These are phyloP conservation scores for Hesperophylax magnus DNA, from an alignment of 1,140 invertebrate genomes.

Conservation along the genomic window DNA sequence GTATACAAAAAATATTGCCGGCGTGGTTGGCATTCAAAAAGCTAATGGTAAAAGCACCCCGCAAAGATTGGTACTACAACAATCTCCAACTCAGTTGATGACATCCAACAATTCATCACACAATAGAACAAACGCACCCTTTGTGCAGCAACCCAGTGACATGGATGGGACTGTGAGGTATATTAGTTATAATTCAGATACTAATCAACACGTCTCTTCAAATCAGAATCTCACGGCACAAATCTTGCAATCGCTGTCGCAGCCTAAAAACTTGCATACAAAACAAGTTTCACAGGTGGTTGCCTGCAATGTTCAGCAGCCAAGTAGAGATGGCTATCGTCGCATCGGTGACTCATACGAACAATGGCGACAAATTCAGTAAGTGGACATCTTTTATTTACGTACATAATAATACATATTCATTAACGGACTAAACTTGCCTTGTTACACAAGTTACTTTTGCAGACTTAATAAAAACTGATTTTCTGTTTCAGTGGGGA, in stretches of 20 bases:
- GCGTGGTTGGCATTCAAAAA: conserved; percentile 40
- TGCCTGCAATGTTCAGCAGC: neutral
- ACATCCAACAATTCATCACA: conserved; percentile 64
- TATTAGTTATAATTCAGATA: conserved; percentile 64
- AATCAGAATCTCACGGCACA: conserved; percentile 69
- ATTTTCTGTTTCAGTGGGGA: conserved; percentile 67
- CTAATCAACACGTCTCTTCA: conserved; percentile 62
- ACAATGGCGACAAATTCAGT: conserved; percentile 49
- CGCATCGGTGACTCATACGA: neutral
- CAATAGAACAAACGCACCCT: conserved; percentile 64
- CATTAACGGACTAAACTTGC: no score
- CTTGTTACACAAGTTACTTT: neutral
- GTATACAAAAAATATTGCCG: conserved; percentile 35
- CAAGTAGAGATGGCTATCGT: neutral
- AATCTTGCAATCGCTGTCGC: conserved; percentile 67
- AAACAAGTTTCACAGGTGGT: neutral
- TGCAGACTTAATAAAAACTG: conserved; percentile 1
- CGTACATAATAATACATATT: no score
- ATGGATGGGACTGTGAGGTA: conserved; percentile 62
- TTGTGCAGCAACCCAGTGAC: conserved; percentile 65
- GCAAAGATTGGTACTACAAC: conserved; percentile 64
- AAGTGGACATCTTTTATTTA: conserved; percentile 23
- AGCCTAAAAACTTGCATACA: conserved; percentile 61
- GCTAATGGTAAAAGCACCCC: conserved; percentile 25
- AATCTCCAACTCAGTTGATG: conserved; percentile 65